Conservation (phyloP, 2,113 vertebrate genomes). For the Spea bombifrons region DNA sequence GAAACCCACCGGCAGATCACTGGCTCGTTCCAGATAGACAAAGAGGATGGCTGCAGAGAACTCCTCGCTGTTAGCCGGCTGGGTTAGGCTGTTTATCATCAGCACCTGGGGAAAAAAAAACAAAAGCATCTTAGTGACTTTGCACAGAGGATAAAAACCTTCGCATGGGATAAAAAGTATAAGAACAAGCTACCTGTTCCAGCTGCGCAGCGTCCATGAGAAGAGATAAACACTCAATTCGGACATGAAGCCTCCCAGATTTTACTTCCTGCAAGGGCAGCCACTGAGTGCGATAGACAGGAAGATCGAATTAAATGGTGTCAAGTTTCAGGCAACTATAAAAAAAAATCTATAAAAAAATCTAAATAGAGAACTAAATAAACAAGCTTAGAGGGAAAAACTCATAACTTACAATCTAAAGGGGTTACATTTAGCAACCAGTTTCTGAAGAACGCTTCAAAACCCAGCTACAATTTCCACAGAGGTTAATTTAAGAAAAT, state of each 20-base stretch:
- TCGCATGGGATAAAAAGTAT: neutral
- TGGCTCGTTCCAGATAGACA: constrained; percentile 79
- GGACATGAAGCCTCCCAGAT: constrained; percentile 80
- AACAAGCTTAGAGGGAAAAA: too few species aligned
- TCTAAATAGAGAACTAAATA: too few species aligned
- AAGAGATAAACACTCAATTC: constrained; percentile 78
- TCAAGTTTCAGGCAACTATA: neutral
- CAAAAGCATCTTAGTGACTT: neutral
- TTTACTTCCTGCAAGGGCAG: constrained; percentile 82
- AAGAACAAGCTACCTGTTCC: constrained; percentile 68
- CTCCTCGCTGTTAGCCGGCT: constrained; percentile 74
- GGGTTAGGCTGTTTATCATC: constrained; percentile 71
- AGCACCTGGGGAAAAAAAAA: constrained; percentile 64
- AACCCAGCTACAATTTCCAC: too few species aligned
- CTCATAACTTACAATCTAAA: too few species aligned
- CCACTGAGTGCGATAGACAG: constrained; percentile 67
- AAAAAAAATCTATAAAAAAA: too few species aligned
- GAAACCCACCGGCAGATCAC: constrained; percentile 76
- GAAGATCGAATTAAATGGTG: neutral
- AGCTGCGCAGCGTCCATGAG: constrained; percentile 66
- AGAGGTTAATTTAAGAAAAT: too few species aligned
- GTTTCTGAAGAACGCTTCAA: too few species aligned
- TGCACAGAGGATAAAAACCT: neutral
- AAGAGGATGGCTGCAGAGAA: constrained; percentile 76
- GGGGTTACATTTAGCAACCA: too few species aligned